These are phyloP conservation scores for Acanthacorydalis orientalis DNA, from an alignment of 2,888 invertebrate genomes.

Conservation along the genomic window DNA sequence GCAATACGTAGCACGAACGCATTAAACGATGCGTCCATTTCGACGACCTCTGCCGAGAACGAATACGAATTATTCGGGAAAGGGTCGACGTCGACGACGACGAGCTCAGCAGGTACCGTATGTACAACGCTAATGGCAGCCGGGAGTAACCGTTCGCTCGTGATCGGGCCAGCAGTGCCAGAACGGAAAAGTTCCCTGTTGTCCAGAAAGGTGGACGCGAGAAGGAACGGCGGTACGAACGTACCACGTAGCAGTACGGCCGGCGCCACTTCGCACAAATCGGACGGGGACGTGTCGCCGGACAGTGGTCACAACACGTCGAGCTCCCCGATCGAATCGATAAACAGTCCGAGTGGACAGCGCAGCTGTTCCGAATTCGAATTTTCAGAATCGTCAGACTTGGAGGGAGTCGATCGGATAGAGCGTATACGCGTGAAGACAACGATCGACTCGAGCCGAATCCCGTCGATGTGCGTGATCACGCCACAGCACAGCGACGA, in stretches of 20 bases:
- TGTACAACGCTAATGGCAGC: conserved; percentile 66
- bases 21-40: conserved; percentile 50
- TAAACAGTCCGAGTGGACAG: conserved; percentile 51
- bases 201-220: conserved; percentile 34
- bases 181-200: conserved; percentile 61
- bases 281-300: conserved; percentile 52
- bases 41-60: conserved; percentile 63
- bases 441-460: conserved; percentile 69
- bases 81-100: conserved; percentile 80
- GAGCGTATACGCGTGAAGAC: conserved; percentile 76
- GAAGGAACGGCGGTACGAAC: conserved; percentile 28
- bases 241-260: conserved; percentile 32
- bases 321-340: conserved; percentile 60
- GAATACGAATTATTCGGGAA: conserved; percentile 85
- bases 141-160: conserved; percentile 38
- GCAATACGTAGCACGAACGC: conserved; percentile 56
- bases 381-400: conserved; percentile 71
- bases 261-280: conserved; percentile 34
- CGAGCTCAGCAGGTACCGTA: conserved; percentile 79
- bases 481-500: conserved; percentile 80
- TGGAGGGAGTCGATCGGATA: conserved; percentile 75
- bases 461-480: conserved; percentile 84
- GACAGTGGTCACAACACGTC: conserved; percentile 71
- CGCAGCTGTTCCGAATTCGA: conserved; percentile 62
- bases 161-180: conserved; percentile 59